Conservation (phyloP, 2,113 vertebrate genomes). For the Gopherus evgoodei region DNA sequence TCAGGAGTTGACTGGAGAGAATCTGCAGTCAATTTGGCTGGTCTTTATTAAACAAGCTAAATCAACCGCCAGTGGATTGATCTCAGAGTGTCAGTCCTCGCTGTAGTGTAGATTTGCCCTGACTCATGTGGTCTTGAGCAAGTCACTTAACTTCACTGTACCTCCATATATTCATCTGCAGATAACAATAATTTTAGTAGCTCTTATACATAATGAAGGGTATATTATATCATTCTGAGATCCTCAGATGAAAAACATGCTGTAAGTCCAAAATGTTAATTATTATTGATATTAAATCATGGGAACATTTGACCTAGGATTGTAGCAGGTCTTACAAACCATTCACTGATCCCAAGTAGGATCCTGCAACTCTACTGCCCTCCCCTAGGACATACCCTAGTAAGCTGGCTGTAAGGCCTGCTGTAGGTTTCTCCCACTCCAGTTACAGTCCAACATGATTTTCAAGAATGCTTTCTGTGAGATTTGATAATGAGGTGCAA, state of each 20-base stretch:
- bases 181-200: background rate
- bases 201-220: background rate
- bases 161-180: background rate
- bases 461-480: background rate
- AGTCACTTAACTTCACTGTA: background rate
- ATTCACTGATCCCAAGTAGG: background rate
- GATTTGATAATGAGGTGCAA: background rate
- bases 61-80: too few species aligned
- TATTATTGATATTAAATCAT: background rate
- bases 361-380: background rate
- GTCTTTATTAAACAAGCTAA: too few species aligned
- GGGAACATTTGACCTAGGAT: background rate
- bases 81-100: too few species aligned
- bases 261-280: background rate
- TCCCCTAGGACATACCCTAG: background rate
- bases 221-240: background rate
- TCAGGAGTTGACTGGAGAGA: too few species aligned
- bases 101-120: too few species aligned
- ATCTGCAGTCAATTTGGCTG: too few species aligned
- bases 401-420: background rate
- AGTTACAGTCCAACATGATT: background rate
- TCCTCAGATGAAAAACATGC: background rate
- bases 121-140: background rate
- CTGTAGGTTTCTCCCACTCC: background rate
- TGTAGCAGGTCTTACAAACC: background rate